Evolutionary conservation across 1,140 invertebrate genomes (phyloP).

Genomic region (Eriosoma lanigerum): DNA sequence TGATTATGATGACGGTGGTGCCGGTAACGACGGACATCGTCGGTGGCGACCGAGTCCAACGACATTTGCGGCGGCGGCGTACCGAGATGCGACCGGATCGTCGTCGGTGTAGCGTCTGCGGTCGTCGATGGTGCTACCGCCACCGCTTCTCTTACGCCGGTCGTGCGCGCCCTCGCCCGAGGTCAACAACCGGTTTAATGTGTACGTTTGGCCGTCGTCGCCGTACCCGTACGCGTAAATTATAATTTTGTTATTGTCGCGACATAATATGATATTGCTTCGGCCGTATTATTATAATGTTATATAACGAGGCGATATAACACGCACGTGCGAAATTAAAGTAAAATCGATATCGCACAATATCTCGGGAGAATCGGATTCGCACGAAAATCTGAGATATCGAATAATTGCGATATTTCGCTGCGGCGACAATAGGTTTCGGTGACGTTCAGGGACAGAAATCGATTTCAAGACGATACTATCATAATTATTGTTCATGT

Average conservation of each 20-base stretch:
- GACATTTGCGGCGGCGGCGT: slow-evolving; percentile 16
- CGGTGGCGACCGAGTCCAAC: slow-evolving; percentile 25
- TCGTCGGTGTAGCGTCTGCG: slow-evolving; percentile 9
- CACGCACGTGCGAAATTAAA: not conserved
- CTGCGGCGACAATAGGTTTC: not conserved
- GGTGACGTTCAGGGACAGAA: not conserved
- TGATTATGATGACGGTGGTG: not conserved
- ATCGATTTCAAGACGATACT: not conserved
- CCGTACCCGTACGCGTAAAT: not conserved
- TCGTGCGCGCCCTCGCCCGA: slow-evolving; percentile 3
- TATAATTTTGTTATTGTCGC: not conserved
- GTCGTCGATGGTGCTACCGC: not conserved
- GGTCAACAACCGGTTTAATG: slow-evolving; percentile 50
- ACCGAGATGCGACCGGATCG: not conserved
- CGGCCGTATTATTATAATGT: not conserved
- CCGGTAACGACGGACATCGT: not conserved
- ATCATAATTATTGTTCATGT: not conserved
- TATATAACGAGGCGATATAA: too few species aligned
- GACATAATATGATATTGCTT: too few species aligned
- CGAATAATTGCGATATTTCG: not conserved
- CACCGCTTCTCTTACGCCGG: not conserved
- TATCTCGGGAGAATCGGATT: not conserved
- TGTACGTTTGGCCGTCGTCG: not conserved
- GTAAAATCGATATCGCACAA: not conserved
- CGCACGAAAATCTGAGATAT: too few species aligned